Conservation (phyloP, 2,888 invertebrate species). For the Anoplius nigerrimus region DNA sequence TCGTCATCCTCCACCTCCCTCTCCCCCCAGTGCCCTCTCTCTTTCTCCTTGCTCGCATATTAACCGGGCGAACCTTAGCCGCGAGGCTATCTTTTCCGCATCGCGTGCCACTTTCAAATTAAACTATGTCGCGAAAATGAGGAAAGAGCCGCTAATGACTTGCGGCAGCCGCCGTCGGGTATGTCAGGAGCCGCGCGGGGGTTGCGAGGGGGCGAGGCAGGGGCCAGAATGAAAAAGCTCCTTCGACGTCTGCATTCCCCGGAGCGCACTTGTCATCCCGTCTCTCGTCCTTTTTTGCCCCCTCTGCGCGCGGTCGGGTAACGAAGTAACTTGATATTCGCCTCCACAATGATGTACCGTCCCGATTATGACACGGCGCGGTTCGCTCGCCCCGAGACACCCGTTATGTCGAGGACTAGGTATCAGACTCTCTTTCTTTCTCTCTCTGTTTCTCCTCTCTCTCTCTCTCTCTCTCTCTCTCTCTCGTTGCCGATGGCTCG, state of each 20-base stretch:
- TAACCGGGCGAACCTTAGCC: not conserved
- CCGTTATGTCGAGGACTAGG: no score
- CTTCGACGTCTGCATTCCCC: constrained; percentile 6
- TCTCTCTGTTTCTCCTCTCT: no score
- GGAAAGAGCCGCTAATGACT: constrained; percentile 6
- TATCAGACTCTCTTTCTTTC: no score
- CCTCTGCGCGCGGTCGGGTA: not conserved
- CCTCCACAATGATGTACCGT: not conserved
- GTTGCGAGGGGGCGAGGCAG: no score
- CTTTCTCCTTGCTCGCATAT: no score
- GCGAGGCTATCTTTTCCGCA: constrained; percentile 1
- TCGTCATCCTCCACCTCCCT: not conserved
- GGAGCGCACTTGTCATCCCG: not conserved
- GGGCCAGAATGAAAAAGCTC: not conserved
- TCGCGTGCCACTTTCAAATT: constrained; percentile 4
- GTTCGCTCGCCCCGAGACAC: no score
- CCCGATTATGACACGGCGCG: no score
- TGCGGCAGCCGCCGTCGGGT: not conserved
- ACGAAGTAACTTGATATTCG: constrained; percentile 1
- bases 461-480: no score
- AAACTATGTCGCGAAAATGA: constrained; percentile 8
- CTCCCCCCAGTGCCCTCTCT: no score
- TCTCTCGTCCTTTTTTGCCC: not conserved
- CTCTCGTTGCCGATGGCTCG: no score
- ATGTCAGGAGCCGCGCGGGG: not conserved